Evolutionary conservation across 2,888 invertebrate species (phyloP), one percentile per base, ranked within the genome.

Genomic region (Lochmaea capreae): DNA sequence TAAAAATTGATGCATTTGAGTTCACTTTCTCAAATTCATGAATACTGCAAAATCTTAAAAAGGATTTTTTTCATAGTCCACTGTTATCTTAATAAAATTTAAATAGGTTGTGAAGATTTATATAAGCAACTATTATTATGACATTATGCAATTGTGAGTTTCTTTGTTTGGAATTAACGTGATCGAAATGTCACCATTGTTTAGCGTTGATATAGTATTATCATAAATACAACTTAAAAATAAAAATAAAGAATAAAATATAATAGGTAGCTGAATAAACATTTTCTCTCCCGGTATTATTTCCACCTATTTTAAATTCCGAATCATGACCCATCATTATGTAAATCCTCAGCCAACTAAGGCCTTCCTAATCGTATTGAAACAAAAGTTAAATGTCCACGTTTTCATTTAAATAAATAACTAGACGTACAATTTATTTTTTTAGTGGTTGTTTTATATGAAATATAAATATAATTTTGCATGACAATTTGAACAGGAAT

Each of bases 311-410:
- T 69, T 69, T 62, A 69, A 62, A 69, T 69, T 69, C 69, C 69
- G 57, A 69, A 62, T 69, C 69, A 69, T 69, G 69, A 62, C 69
- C 69, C 49, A 69, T 69, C 69, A 69, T 69, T 69, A 69, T 69
- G 69, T 69, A 62, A 69, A 69, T 69, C 49, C 69, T 67, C 18
- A 49, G 22, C 42, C 49, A 14, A 61, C 61, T 52, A 62, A 62
- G 62, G 18, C 49, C 69, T 62, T 69, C 69, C 69, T 62, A 69
- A 69, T 69, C 69, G 69, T 69, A 68, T 68, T 68, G 59, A 43
- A 67, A 54, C 42, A 67, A 68, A 61, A 59, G 12, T 46, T 59
- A 22, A 42, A 69, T 52, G 57, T n/a, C 22, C 61, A 69, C 52
- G 62, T 57, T 62, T 39, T 61, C 18, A 61, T 68, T 57, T 49